Evolutionary conservation across 2,113 vertebrate genomes (phyloP).

Genomic region (Petromus typicus): DNA sequence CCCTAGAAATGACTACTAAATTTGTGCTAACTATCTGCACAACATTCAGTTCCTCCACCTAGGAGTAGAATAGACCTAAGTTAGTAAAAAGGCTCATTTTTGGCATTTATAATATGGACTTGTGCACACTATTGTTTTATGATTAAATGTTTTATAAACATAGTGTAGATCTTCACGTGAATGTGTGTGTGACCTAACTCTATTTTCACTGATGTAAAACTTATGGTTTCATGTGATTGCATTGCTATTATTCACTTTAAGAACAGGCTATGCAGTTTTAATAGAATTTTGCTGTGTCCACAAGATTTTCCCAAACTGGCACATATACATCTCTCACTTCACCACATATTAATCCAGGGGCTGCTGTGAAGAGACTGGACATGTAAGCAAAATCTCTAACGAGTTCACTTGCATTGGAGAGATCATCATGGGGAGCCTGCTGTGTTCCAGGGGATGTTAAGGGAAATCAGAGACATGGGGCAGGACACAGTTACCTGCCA

Average conservation of each 20-base stretch:
- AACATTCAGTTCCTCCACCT: neutral
- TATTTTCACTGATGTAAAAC: neutral
- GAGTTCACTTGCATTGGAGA: neutral
- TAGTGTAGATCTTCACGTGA: neutral
- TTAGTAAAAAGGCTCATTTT: neutral
- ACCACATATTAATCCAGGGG: neutral
- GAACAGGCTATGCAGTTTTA: neutral
- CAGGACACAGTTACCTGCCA: neutral
- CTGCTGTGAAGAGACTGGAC: neutral
- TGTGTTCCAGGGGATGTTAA: neutral
- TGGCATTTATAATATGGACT: neutral
- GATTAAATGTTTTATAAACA: neutral
- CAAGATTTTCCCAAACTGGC: neutral
- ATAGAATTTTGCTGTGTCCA: neutral
- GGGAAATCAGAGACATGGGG: neutral
- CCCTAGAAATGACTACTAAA: neutral
- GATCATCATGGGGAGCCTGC: neutral
- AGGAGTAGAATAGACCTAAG: neutral
- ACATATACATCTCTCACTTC: neutral
- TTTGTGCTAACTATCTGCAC: neutral
- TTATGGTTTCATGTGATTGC: neutral
- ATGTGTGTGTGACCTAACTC: neutral
- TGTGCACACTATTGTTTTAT: neutral
- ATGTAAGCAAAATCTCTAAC: neutral
- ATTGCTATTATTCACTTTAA: neutral